A percentile compares a stretch with the other conserved stretches of the same genome.
Evolutionary conservation across 2,888 invertebrate species (phyloP).

Genomic region (Gastracanthus pulcherrimus): DNA sequence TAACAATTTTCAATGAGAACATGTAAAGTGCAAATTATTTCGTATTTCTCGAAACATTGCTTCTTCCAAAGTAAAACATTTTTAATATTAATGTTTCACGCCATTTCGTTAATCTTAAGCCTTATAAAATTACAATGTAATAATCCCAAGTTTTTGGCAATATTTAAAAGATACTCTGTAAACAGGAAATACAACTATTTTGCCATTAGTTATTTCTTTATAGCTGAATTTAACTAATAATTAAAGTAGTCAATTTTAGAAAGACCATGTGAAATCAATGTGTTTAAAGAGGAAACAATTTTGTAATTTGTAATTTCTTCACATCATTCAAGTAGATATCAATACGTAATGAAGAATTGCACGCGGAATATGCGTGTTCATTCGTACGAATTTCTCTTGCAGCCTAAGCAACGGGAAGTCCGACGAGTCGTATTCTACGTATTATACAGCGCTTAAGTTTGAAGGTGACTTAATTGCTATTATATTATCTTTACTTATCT

Average conservation of each 20-base stretch:
- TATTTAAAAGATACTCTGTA: background rate
- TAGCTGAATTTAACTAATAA: background rate
- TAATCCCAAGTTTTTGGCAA: background rate
- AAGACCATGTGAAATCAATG: background rate
- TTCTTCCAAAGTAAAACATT: constrained; percentile 30
- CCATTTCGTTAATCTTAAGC: background rate
- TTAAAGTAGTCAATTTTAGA: background rate
- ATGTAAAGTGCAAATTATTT: constrained; percentile 19
- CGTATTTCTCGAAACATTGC: constrained; percentile 11
- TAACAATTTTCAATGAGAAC: constrained; percentile 34
- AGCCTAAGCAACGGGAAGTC: constrained; percentile 15
- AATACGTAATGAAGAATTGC: background rate
- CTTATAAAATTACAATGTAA: background rate
- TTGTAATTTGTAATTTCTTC: background rate
- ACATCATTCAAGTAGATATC: background rate
- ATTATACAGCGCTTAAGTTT: constrained; percentile 23
- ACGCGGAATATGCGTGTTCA: background rate
- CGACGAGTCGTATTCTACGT: constrained; percentile 19
- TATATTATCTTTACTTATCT: constrained; percentile 41
- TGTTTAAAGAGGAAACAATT: background rate
- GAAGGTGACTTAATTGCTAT: constrained; percentile 3
- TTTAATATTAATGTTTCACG: background rate
- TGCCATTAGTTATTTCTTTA: background rate
- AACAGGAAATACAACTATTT: background rate
- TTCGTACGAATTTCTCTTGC: background rate